These are phyloP conservation scores for Salvelinus namaycush DNA, from an alignment of 2,113 vertebrate genomes.

Conservation along the genomic window DNA sequence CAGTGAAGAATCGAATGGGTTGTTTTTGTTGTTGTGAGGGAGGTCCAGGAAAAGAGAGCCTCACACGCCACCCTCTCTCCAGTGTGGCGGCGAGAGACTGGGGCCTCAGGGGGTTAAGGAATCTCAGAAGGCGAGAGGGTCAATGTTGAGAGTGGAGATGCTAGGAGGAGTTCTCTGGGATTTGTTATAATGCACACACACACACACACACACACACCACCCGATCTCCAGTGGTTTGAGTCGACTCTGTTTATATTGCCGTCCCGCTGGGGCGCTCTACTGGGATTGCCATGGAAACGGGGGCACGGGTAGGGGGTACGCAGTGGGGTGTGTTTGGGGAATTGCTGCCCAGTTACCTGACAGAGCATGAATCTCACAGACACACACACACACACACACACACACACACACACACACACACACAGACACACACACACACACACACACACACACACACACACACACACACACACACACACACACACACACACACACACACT, in stretches of 20 bases:
- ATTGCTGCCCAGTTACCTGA: constrained; percentile 27
- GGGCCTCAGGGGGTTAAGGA: neutral
- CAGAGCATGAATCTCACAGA: neutral
- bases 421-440: no score
- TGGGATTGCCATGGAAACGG: constrained; percentile 63
- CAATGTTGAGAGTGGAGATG: constrained; percentile 28
- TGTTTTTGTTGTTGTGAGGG: constrained; percentile 17
- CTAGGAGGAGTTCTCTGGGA: constrained; percentile 37
- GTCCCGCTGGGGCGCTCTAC: constrained; percentile 55
- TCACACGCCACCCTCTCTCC: no score
- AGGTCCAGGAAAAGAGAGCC: neutral
- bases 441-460: no score
- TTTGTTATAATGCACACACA: constrained; percentile 11
- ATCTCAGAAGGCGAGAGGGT: neutral
- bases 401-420: neutral
- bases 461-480: neutral
- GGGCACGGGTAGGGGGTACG: neutral
- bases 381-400: constrained; percentile 2
- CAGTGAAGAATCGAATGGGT: constrained; percentile 27
- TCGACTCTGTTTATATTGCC: constrained; percentile 58
- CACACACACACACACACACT: constrained; percentile 2
- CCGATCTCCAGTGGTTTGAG: constrained; percentile 43
- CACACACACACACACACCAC: constrained; percentile 17
- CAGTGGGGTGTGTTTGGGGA: constrained; percentile 13
- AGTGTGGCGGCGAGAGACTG: no score